Base-by-base conservation (phyloP, 2,888 invertebrate genomes). In the Troides oblongomaculatus region DNA sequence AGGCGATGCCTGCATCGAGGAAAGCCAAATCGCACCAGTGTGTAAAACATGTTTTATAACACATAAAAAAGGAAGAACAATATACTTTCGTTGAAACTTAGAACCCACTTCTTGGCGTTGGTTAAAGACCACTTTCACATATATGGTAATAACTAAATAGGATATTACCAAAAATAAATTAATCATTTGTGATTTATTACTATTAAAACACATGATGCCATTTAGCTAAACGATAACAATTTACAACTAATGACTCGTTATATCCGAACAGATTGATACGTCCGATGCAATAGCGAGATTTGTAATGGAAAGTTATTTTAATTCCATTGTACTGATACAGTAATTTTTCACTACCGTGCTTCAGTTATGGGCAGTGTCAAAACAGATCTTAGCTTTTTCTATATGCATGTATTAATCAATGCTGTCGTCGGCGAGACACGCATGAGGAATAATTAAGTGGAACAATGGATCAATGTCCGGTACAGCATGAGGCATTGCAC, bases 391-490 rank as follows among this genome's bases (percentile, higher is more conserved):
- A 59, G 43, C 4, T 8, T 64, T 62, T 63, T 58, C 8, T 61
- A 61, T 53, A 56, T 46, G 46, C 63, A 63, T 50, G 39, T 56
- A 64, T 69, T 46, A 46, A 69, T 69, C 60, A 57, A 10, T n/a
- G 57, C 57, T 46, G 57, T 64, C 69, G 69, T 64, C 61, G 53
- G 8, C n/a, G 60, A 64, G 69, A 64, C 64, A 69, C 69, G 69
- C 64, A 61, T 69, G 61, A 56, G 30, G 64, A 69, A 64, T 69
- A 69, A 69, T 65, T 64, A 64, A 69, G 56, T 64, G 36, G 64
- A 64, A 69, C 69, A 69, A 69, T 69, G 46, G 69, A 69, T 61
- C 69, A 69, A 69, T 65, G 69, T 62, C 64, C 69, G 64, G 58
- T 58, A 57, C 61, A 53, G 43, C 36, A 46, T 62, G 36, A 53